Base-by-base conservation (phyloP, 2,113 vertebrate species). In the Platysteira castanea region DNA sequence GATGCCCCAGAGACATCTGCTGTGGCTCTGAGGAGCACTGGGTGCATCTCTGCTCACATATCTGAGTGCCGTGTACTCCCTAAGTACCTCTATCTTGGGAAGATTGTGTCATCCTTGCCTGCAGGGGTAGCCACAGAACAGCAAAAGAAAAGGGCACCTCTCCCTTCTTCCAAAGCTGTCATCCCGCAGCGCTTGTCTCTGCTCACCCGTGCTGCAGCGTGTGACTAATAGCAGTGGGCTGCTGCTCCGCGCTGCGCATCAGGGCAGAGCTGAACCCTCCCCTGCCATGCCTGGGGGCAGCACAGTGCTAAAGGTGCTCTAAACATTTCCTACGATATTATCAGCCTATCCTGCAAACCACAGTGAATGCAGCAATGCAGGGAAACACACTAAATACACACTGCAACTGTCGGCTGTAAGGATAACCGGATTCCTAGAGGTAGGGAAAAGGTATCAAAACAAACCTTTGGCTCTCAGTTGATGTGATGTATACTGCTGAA, bases 61-160 rank as follows among this genome's bases (percentile, higher is more conserved):
- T 23, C 35, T 15, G n/a, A 68, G 42, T 24, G 18, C 35, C 4
- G 1, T 1, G 13, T 24, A 14, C 12, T 81, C 49, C 56, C 28
- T 19, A 24, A 10, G 24, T 53, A 15, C 49, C 41, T 84, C 56
- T 70, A 0, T 22, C 79, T 50, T 24, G 60, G 54, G 50, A 60
- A 73, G 54, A 20, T 0, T 69, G 67, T 3, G 5, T 24, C 85
- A 79, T 79, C n/a, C 65, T 85, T 90, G 57, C 87, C 94, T 96
- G 94, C 75, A 95, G 92, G 88, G 79, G 82, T 93, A 94, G 94
- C 84, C 87, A 65, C 65, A 96, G 82, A 93, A 87, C 74, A 95
- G 53, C 52, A 47, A 57, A 94, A 84, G 75, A 20, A 68, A n/a
- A 56, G 64, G 30, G 73, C 64, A 44, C 23, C 28, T 80, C 46